Evolutionary conservation across 2,113 vertebrate species (phyloP), one percentile per base, ranked within the genome.

Genomic region (Bubo scandiacus): DNA sequence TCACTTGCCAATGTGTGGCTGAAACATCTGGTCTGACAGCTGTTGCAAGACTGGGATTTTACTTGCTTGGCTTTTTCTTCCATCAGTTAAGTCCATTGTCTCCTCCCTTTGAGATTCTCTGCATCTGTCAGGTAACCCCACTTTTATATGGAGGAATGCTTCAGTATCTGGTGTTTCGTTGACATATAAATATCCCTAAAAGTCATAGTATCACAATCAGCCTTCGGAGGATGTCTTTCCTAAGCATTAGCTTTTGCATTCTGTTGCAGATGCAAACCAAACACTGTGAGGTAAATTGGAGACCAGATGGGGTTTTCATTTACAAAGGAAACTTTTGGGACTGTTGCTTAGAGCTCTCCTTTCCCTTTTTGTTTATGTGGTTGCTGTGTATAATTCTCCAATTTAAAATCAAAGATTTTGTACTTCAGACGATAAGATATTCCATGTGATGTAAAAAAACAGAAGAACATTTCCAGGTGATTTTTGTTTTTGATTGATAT

Each of bases 1-100:
- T 88, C 40, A 36, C 58, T 75, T 95, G 54, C 49, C 72, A 74
- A 17, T 70, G 5, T 78, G 38, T 74, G 22, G 25, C 58, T 88
- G 79, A 73, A 94, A 88, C 91, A 95, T 88, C 91, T 82, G 71
- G 68, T 70, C 40, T 78, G 63, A 78, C 63, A 92, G 72, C 32
- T 94, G 82, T 73, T 81, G 55, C 14, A 58, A 68, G 59, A 70
- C 26, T 67, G 16, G 3, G 7, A 21, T 81, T 80, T 74, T 86
- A 57, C 15, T 84, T 68, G 11, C 34, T 62, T 75, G 27, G 2
- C 80, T 72, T 78, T 82, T 63, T 23, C 29, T 62, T 91, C n/a
- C 36, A 38, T 30, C 43, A 42, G 57, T 65, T 59, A 57, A 92
- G 12, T 3, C 13, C 21, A 8, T 34, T 81, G 59, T 59, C 51